phyloP scores from a whole-genome alignment of 2,113 vertebrate genomes.

The Eleginops maclovinus region DNA sequence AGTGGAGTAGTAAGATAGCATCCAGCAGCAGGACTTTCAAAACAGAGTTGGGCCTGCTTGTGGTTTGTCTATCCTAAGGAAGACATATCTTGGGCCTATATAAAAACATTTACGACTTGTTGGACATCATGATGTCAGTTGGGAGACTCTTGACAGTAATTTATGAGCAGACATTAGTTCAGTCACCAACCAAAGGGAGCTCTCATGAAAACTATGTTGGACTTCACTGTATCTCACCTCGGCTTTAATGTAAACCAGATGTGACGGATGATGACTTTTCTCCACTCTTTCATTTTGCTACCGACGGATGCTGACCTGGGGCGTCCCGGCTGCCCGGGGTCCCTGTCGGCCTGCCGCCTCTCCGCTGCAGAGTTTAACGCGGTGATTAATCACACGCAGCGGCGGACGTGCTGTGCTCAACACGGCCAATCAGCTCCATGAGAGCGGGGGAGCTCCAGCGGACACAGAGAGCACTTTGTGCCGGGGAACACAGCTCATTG shows the following conservation, averaged over 20 bases:
- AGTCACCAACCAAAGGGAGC: constrained; percentile 22
- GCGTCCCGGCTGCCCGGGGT: constrained; percentile 41
- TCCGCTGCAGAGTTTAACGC: constrained; percentile 57
- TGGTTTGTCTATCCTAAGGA: too few species aligned
- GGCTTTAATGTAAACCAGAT: constrained; percentile 70
- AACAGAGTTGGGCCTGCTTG: not conserved
- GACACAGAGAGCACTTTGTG: constrained; percentile 83
- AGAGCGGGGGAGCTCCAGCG: constrained; percentile 41
- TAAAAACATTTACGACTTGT: not conserved
- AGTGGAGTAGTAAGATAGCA: not conserved
- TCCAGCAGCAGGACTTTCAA: not conserved
- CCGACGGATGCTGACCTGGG: constrained; percentile 69
- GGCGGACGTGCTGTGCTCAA: constrained; percentile 69
- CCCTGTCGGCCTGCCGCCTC: constrained; percentile 39
- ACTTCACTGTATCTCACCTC: constrained; percentile 71
- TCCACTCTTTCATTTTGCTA: constrained; percentile 65
- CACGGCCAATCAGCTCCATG: constrained; percentile 61
- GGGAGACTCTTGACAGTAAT: constrained; percentile 4
- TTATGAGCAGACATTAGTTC: constrained; percentile 47
- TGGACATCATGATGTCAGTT: not conserved
- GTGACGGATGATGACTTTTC: constrained; percentile 58
- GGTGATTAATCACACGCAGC: constrained; percentile 77
- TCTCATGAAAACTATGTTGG: constrained; percentile 15
- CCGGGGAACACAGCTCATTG: constrained; percentile 81
- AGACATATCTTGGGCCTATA: not conserved